Base-by-base conservation (phyloP, 30 jellyfish, hydroid and myxozoan species). In the Hydra vulgaris region DNA sequence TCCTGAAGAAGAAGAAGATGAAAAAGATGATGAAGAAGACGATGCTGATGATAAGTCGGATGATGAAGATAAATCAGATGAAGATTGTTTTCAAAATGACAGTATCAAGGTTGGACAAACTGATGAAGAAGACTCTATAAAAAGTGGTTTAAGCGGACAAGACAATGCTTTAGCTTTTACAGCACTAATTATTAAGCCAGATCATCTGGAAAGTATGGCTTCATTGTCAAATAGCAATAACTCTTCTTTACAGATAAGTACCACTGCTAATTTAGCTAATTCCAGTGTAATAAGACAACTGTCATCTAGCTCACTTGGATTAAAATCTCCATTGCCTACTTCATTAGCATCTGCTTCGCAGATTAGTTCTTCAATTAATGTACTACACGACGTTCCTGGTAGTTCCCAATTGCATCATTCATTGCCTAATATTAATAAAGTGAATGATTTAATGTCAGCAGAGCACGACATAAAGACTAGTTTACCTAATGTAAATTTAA, bases 1-100 rank as follows among this genome's bases (percentile, higher is more conserved):
- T 23, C 79, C 79, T 27, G 78, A 78, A 1, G 85, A 78, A 21
- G 53, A 78, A 27, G 85, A 78, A 19, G 78, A 78, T 20, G 79
- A 78, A 3, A 24, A 53, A 27, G 85, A 76, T 0, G 84, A 76
- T 25, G 78, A 23, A 15, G 85, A 78, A 27, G 85, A 78, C 23
- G 85, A 61, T 17, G 25, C 18, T 66, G 54, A 22, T 20, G 82
- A 74, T 25, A 40, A 74, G 55, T 24, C 69, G 7, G 71, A 25
- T 7, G 69, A 17, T 17, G 85, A 78, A 24, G 27, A 19, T 19
- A 54, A 78, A 23, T 78, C 85, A 0, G 79, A 78, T 54, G 79
- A 23, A 18, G 79, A 19, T 7, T 21, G 66, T 16, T 77, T 18
- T 23, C 27, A 78, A 26, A 54, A 78, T 18, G 79, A 19, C 1